These are phyloP conservation scores for Dolichomitus sp. DNA, from an alignment of 2,888 invertebrate species.

Conservation along the genomic window DNA sequence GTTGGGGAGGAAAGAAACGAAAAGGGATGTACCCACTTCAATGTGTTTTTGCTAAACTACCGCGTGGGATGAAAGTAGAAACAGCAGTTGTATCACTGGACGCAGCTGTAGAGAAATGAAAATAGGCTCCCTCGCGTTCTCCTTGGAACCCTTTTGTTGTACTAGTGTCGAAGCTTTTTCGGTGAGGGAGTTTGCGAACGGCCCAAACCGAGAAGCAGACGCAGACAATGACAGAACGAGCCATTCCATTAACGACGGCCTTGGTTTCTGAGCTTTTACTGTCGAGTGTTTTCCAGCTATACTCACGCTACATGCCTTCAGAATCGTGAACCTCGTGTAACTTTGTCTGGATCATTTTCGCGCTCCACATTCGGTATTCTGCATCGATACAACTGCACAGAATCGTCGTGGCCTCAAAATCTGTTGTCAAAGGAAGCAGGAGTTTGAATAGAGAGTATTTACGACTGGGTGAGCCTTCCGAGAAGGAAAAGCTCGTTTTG, in stretches of 20 bases:
- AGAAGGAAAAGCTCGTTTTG: conserved; percentile 40
- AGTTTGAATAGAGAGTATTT: conserved; percentile 44
- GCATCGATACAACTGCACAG: conserved; percentile 16
- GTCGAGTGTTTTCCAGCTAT: conserved; percentile 38
- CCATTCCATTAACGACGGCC: conserved; percentile 69
- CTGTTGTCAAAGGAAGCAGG: conserved; percentile 39
- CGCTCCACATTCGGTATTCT: conserved; percentile 8
- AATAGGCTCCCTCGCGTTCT: conserved; percentile 41
- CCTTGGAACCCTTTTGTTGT: conserved; percentile 49
- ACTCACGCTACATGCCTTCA: conserved; percentile 19
- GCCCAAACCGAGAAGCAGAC: conserved; percentile 44
- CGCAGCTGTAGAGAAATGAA: conserved; percentile 34
- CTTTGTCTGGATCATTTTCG: conserved; percentile 30
- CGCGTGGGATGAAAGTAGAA: conserved; percentile 50
- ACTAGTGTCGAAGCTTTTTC: conserved; percentile 27
- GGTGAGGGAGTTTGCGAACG: conserved; percentile 16
- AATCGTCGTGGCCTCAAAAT: conserved; percentile 42
- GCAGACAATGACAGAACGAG: conserved; percentile 72
- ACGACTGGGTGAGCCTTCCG: conserved; percentile 1
- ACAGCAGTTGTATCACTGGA: conserved; percentile 12
- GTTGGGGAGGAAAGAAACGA: neutral
- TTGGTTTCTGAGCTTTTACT: conserved; percentile 47
- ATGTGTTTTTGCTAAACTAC: conserved; percentile 50
- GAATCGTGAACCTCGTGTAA: neutral
- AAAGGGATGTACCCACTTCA: conserved; percentile 31